Base-by-base conservation (phyloP, 2,113 vertebrate genomes). In the Furnarius figulus region DNA sequence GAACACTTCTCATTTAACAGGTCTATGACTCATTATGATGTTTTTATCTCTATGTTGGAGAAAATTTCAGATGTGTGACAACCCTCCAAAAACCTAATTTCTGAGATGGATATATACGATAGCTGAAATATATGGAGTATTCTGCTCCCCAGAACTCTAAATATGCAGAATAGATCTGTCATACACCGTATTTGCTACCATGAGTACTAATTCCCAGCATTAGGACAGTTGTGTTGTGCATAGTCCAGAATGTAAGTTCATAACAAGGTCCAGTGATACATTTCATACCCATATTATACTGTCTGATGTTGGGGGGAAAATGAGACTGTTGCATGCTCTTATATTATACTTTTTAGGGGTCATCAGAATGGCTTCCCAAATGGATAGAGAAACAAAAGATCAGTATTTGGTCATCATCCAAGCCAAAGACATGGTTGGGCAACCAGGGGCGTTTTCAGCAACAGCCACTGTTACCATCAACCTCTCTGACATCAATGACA, bases 401-500 rank as follows among this genome's bases (percentile, higher is more conserved):
- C 95, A 98, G 49, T 99, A 99, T 90, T 97, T 98, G 95, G 98
- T 99, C 67, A 98, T 99, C 90, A 98, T 99, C 75, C 98, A 99
- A 98, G 99, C 98, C 70, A 99, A 99, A 96, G 99, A 99, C 47
- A 99, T 99, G 99, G 97, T 99, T 70, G 99, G 99, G 14, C 97
- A 98, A 67, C 96, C 97, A 10, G 99, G 99, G 42, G 98, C 98
- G 23, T 93, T 98, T 88, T 99, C 99, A 49, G 97, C 98, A 82
- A 99, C 99, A 93, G 98, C 99, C 39, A 99, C 99, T 4, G 98
- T 99, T 74, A 99, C 98, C 58, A 98, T 99, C 94, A 99, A 96
- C 75, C 98, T 99, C 72, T 99, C 98, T 1, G 99, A 99, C 52
- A 89, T 99, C 91, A 99, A 99, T 93, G 99, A 99, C 97, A 99